These are phyloP conservation scores for Carcharodon carcharias DNA, from an alignment of 2,797 vertebrate genomes.

Conservation along the genomic window DNA sequence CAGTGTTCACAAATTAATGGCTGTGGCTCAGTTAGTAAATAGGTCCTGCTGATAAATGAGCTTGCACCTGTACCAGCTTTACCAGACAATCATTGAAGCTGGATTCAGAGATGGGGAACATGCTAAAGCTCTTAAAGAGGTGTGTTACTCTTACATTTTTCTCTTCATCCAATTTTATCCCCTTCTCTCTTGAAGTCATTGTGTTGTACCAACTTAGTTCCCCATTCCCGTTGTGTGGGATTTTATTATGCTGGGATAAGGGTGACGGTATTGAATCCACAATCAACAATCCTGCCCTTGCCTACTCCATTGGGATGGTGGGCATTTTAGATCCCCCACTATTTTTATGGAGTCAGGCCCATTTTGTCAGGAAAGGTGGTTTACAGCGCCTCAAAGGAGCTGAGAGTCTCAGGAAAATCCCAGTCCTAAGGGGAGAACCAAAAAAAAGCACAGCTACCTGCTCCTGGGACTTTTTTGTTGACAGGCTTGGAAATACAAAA, in stretches of 20 bases:
- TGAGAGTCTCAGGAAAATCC: not conserved
- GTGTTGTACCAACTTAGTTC: not conserved
- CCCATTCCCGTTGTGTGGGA: too few species aligned
- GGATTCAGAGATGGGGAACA: not conserved
- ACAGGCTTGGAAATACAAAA: not conserved
- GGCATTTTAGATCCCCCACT: too few species aligned
- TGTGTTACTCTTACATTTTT: not conserved
- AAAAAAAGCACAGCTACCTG: not conserved
- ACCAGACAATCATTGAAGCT: not conserved
- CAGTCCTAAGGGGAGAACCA: not conserved
- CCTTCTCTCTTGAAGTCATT: not conserved
- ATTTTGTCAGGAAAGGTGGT: not conserved
- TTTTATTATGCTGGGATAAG: too few species aligned
- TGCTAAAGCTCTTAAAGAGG: not conserved
- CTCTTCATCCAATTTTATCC: not conserved
- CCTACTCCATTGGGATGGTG: too few species aligned
- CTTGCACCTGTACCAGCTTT: not conserved
- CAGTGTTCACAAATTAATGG: not conserved
- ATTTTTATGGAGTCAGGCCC: not conserved
- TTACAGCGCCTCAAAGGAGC: not conserved
- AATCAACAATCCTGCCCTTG: too few species aligned
- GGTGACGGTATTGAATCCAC: too few species aligned
- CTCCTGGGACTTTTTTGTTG: not conserved
- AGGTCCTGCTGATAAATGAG: constrained; percentile 11
- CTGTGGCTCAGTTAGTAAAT: constrained; percentile 2